Conservation (phyloP, 2,888 invertebrate species). For the Reticulitermes lucifugus region DNA sequence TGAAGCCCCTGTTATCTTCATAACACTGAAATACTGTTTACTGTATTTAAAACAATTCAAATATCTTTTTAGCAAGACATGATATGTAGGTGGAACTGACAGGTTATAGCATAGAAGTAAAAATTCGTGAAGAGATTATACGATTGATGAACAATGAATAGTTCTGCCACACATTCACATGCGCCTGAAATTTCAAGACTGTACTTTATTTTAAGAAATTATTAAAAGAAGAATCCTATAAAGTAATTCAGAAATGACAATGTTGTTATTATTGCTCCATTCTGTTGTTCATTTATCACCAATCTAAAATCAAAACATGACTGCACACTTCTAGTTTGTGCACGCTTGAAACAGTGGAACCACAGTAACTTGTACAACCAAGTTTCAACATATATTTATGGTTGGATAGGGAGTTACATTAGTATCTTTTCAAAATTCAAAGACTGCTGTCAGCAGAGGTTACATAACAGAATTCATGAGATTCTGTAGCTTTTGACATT, state of each 20-base stretch:
- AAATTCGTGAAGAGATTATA: no score
- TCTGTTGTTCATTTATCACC: neutral
- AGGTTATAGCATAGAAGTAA: neutral
- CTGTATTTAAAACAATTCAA: neutral
- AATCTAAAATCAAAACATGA: neutral
- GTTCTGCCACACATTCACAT: neutral
- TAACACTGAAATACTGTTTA: neutral
- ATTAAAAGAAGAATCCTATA: neutral
- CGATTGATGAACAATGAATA: no score
- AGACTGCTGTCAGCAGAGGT: no score
- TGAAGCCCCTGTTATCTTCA: neutral
- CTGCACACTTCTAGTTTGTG: neutral
- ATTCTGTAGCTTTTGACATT: no score
- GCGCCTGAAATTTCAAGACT: neutral
- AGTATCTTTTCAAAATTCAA: no score
- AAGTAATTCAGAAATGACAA: neutral
- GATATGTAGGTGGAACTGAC: neutral
- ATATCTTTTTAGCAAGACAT: neutral
- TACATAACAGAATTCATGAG: no score
- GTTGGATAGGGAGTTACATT: no score
- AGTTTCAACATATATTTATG: no score
- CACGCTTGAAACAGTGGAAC: neutral
- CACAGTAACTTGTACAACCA: neutral
- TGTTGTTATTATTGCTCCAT: neutral
- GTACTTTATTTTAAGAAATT: neutral